These are phyloP conservation scores for Acipenser transmontanus DNA, from an alignment of 2,797 vertebrate genomes.

Conservation along the genomic window DNA sequence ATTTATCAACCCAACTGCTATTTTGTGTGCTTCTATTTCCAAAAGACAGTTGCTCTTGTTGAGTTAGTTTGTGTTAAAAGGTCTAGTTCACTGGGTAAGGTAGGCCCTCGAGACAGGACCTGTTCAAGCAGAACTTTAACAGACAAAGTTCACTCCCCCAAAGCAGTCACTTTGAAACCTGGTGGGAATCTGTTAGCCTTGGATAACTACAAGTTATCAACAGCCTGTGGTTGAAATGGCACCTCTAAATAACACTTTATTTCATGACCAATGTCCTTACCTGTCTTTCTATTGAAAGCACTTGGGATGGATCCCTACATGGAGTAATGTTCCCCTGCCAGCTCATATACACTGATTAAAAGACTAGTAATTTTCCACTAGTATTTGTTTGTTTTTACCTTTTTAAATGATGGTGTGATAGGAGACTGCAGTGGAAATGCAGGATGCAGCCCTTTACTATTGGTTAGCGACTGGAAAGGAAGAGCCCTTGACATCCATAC, in stretches of 20 bases:
- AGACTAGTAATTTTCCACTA: neutral
- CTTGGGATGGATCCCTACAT: neutral
- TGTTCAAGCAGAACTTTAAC: neutral
- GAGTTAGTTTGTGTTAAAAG: neutral
- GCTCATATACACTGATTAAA: neutral
- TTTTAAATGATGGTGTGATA: neutral
- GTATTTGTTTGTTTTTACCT: neutral
- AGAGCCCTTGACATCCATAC: neutral
- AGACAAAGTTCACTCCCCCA: neutral
- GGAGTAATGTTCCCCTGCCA: neutral
- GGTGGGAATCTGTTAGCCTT: neutral
- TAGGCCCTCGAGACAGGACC: neutral
- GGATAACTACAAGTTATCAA: constrained; percentile 1
- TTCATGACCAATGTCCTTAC: constrained; percentile 1
- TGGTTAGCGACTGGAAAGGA: neutral
- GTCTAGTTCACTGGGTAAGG: neutral
- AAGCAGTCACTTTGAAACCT: neutral
- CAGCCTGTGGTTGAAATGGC: neutral
- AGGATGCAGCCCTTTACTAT: neutral
- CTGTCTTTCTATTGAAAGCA: neutral
- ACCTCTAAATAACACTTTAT: constrained; percentile 2
- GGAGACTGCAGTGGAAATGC: neutral
- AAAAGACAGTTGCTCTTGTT: neutral
- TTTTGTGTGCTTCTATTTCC: constrained; percentile 1
- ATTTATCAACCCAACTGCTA: neutral